phyloP scores from a whole-genome alignment of 2,797 vertebrate species.

The Margarornis squamiger region DNA sequence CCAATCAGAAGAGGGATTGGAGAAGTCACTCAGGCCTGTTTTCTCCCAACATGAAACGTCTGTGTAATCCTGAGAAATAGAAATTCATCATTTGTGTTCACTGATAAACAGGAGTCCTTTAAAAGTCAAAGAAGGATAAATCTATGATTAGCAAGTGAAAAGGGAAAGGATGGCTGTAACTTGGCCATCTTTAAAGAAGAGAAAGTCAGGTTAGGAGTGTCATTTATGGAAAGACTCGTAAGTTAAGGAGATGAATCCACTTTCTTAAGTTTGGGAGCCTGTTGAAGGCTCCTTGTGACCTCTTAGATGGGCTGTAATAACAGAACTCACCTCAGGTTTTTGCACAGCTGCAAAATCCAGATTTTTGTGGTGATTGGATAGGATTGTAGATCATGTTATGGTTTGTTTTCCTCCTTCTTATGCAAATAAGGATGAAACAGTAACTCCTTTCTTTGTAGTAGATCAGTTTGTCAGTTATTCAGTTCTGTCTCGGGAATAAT shows the following conservation, averaged over 20 bases:
- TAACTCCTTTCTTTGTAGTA: not conserved
- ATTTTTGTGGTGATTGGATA: not conserved
- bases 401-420: not conserved
- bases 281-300: not conserved
- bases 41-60: not conserved
- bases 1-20: not conserved
- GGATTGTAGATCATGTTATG: rapidly evolving
- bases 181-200: not conserved
- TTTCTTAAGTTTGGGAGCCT: not conserved
- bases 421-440: not conserved
- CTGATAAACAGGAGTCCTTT: not conserved
- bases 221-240: not conserved
- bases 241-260: not conserved
- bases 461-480: not conserved
- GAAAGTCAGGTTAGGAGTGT: not conserved
- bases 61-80: not conserved
- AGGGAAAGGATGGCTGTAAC: not conserved
- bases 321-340: not conserved
- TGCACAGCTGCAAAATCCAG: not conserved
- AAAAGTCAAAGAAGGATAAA: not conserved
- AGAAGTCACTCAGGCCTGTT: not conserved
- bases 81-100: not conserved
- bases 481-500: not conserved
- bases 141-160: not conserved
- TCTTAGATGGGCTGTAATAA: not conserved